These are phyloP conservation scores for Macaria notata DNA, from an alignment of 2,888 invertebrate genomes.

Conservation along the genomic window DNA sequence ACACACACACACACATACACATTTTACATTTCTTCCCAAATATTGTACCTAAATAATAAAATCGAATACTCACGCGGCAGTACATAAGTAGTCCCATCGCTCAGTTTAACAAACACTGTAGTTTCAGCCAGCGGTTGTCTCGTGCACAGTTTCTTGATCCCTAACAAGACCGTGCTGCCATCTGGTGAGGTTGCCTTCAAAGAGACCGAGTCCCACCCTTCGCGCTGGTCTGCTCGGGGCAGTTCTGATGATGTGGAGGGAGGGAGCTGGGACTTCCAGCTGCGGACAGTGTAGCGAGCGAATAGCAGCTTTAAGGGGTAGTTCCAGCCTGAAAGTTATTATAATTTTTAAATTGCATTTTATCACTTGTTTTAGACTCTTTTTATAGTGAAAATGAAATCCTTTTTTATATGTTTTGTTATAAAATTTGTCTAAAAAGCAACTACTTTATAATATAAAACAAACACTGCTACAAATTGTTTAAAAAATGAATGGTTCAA, in stretches of 20 bases:
- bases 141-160: conserved; percentile 71
- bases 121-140: conserved; percentile 78
- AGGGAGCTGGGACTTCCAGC: conserved; percentile 56
- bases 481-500: too few species aligned
- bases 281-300: conserved; percentile 61
- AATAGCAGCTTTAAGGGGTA: conserved; percentile 65
- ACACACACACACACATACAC: too few species aligned
- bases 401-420: too few species aligned
- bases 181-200: conserved; percentile 81
- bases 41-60: too few species aligned
- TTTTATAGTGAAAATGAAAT: too few species aligned
- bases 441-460: too few species aligned
- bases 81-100: conserved; percentile 60
- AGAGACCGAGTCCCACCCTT: conserved; percentile 63
- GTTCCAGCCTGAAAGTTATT: conserved; percentile 67
- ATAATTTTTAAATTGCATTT: too few species aligned
- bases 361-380: too few species aligned
- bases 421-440: too few species aligned
- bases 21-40: too few species aligned
- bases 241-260: conserved; percentile 36
- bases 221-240: conserved; percentile 43
- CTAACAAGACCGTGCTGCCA: conserved; percentile 79
- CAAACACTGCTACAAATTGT: too few species aligned
- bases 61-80: conserved; percentile 54
- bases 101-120: conserved; percentile 73